These are phyloP conservation scores for Aricia agestis DNA, from an alignment of 1,140 invertebrate genomes.

Conservation along the genomic window DNA sequence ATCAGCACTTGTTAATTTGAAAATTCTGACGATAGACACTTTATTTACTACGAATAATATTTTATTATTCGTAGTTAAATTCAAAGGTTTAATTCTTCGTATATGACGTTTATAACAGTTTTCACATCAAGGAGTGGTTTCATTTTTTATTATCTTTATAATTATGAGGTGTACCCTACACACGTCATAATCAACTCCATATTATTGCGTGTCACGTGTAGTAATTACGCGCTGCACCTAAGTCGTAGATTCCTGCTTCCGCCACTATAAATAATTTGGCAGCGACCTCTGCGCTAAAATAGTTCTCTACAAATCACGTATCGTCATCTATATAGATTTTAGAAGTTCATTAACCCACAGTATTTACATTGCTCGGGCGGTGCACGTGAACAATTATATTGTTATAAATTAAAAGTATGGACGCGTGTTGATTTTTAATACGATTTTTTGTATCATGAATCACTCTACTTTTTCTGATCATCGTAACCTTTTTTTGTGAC, in stretches of 20 bases:
- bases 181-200: background rate
- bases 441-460: slow-evolving; percentile 1
- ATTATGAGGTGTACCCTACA: background rate
- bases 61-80: no score
- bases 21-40: no score
- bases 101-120: no score
- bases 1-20: no score
- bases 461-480: background rate
- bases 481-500: slow-evolving; percentile 4
- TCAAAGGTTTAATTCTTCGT: no score
- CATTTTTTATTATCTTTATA: background rate
- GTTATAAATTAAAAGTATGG: slow-evolving; percentile 13
- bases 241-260: slow-evolving; percentile 34
- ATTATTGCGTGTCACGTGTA: background rate
- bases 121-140: no score
- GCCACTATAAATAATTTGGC: slow-evolving; percentile 57
- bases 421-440: slow-evolving; percentile 15
- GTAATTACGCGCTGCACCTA: slow-evolving; percentile 9
- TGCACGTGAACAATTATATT: slow-evolving; percentile 6
- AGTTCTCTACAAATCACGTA: slow-evolving; percentile 23
- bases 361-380: background rate
- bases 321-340: slow-evolving; percentile 37
- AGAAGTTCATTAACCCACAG: slow-evolving; percentile 42
- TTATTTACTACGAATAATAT: no score
- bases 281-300: slow-evolving; percentile 33